Evolutionary conservation across 2,113 vertebrate species (phyloP), one percentile per base, ranked within the genome.

Genomic region (Stictonetta naevosa): DNA sequence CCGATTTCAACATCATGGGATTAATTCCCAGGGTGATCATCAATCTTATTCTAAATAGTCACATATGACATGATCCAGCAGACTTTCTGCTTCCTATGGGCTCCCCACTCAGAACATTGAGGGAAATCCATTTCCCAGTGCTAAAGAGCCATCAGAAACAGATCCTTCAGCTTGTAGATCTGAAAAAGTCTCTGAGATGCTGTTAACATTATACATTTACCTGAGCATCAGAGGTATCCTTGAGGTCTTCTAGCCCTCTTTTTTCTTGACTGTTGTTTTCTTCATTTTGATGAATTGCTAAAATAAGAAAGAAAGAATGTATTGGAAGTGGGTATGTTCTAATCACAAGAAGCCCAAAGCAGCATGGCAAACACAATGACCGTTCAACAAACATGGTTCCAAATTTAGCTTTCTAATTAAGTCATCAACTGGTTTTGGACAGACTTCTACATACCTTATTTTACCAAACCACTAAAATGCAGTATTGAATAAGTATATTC

Each of bases 201-300:
- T 58, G 84, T 90, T 69, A 87, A 84, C 90, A 79, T 94, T 82
- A 31, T 25, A 85, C 22, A 83, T 86, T 20, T 98, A 98, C 98
- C 98, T 98, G 97, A 87, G 91, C 38, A 73, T 92, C 95, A 29
- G 95, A 92, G 33, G 63, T 50, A 94, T 68, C 86, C 73, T 86
- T 97, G 91, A 14, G 92, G 46, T 93, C 87, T 84, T 98, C 97
- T n/a, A 92, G 85, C 72, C 71, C 90, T 62, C 75, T 59, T 74
- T 75, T 28, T 9, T 92, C 97, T 60, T 97, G 96, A 83, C 91
- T 93, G 58, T 69, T 34, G 31, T 90, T 95, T 79, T 97, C 98
- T 73, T 98, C 98, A 88, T 97, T 97, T 88, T 98, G 98, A 94
- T 96, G 96, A 85, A 98, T 25, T 80, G 96, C 97, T 97, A 83